Evolutionary conservation across 2,888 invertebrate genomes (phyloP), one percentile per base, ranked within the genome.

Genomic region (Falcaria lacertinaria): DNA sequence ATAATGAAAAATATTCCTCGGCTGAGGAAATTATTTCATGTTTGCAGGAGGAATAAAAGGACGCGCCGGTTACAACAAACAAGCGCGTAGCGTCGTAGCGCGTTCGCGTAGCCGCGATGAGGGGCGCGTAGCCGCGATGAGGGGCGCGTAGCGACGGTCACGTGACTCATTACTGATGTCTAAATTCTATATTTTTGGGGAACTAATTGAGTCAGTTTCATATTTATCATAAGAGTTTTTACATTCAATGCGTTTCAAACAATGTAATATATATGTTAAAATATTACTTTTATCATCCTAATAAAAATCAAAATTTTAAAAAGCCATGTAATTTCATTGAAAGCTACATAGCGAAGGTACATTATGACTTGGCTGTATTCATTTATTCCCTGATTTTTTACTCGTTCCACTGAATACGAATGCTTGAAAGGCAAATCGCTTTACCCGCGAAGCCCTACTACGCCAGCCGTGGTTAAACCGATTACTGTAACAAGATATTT

Each of bases 401-500:
- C 42, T 42, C 42, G 40, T 51, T 52, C 44, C 40, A 50, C 55
- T 46, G 54, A 50, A 45, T 50, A 45, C 41, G 41, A 53, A 59
- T 60, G 50, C 54, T 60, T 64, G 46, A 62, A 55, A 56, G 44
- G 69, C 63, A 74, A 78, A 79, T 77, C 71, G 69, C 60, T 68
- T 74, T 69, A 64, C 56, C 48, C 54, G 48, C 55, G 69, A 66
- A 65, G 64, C 70, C 70, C 64, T 61, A n/a, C n/a, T n/a, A 59
- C 54, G 64, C 69, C 62, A 64, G 69, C 61, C 60, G 62, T 65
- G 71, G 74, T 64, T 81, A 80, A 83, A 80, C 80, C 80, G 78
- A 81, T 87, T 85, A 85, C 74, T 57, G 76, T 79, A 83, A 79
- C 79, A 76, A 77, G 79, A 84, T 83, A 82, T 79, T 81, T 80